A percentile compares a stretch with the other conserved stretches of the same genome.
phyloP scores from a whole-genome alignment of 1,140 invertebrate species.

The Spodoptera litura region DNA sequence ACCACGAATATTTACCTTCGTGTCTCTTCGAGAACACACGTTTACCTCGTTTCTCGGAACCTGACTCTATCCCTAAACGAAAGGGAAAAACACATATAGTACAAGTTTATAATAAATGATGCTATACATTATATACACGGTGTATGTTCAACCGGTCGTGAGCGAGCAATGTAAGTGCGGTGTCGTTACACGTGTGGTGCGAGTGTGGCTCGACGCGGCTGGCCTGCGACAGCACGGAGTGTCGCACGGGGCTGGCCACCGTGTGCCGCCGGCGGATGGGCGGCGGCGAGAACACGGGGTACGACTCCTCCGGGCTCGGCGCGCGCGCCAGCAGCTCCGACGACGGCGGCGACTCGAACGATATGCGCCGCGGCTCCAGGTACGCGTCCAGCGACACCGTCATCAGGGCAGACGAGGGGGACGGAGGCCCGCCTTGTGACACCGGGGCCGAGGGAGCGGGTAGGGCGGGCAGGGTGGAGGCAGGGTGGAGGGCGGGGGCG shows the following conservation, averaged over 20 bases:
- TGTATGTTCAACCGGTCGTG: slow-evolving; percentile 53
- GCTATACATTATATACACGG: slow-evolving; percentile 81
- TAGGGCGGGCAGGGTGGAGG: slow-evolving; percentile 76
- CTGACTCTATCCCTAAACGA: slow-evolving; percentile 68
- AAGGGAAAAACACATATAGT: slow-evolving; percentile 63
- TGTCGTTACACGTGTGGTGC: slow-evolving; percentile 93
- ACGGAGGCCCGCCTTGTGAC: slow-evolving; percentile 88
- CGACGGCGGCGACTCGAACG: slow-evolving; percentile 91
- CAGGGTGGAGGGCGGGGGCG: slow-evolving; percentile 59
- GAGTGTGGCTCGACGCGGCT: slow-evolving; percentile 89
- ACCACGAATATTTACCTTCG: slow-evolving; percentile 72
- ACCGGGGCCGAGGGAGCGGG: slow-evolving; percentile 87
- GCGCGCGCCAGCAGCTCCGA: slow-evolving; percentile 89
- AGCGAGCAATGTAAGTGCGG: not conserved
- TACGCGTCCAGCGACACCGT: slow-evolving; percentile 94
- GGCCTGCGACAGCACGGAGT: slow-evolving; percentile 90
- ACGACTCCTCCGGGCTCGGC: slow-evolving; percentile 91
- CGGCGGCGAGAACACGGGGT: slow-evolving; percentile 94
- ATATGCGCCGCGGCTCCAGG: slow-evolving; percentile 92
- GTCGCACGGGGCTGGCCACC: slow-evolving; percentile 84
- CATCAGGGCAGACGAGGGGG: slow-evolving; percentile 94
- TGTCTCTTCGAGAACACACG: slow-evolving; percentile 72
- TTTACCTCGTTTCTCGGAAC: slow-evolving; percentile 50
- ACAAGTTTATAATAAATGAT: slow-evolving; percentile 55
- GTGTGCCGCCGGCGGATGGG: slow-evolving; percentile 86